Evolutionary conservation across 2,888 invertebrate species (phyloP).

Genomic region (Spialia ferax): DNA sequence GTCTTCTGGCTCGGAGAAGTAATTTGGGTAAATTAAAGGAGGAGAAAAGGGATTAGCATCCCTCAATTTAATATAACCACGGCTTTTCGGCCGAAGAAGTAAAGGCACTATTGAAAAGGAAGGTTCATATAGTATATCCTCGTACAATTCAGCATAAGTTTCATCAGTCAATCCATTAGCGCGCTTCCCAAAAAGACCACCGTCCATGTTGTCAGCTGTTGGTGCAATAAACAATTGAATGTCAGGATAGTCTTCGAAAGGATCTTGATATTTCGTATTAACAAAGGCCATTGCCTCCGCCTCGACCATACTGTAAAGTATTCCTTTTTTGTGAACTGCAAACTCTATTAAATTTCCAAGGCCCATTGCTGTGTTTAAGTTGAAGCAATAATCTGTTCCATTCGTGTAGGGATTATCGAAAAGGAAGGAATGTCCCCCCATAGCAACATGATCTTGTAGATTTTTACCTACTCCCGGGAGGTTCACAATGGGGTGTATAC

Average conservation of each 20-base stretch:
- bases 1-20: constrained; percentile 91
- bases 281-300: constrained; percentile 93
- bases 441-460: constrained; percentile 93
- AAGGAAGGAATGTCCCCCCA: constrained; percentile 92
- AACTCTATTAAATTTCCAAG: constrained; percentile 88
- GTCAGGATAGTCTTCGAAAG: constrained; percentile 91
- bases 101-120: constrained; percentile 90
- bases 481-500: constrained; percentile 87
- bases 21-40: constrained; percentile 96
- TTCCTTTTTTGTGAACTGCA: constrained; percentile 86
- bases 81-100: constrained; percentile 91
- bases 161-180: constrained; percentile 89
- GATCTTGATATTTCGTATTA: constrained; percentile 90
- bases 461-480: constrained; percentile 92
- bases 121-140: constrained; percentile 89
- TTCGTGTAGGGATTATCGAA: constrained; percentile 88
- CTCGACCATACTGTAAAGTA: constrained; percentile 91
- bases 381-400: constrained; percentile 88
- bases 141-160: constrained; percentile 89
- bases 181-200: constrained; percentile 90
- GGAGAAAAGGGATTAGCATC: constrained; percentile 90
- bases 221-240: constrained; percentile 92
- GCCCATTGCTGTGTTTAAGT: constrained; percentile 89
- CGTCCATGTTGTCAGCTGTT: constrained; percentile 92
- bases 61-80: constrained; percentile 89